Percentiles rank a stretch among this genome's conserved stretches.
phyloP scores from a whole-genome alignment of 1,140 invertebrate genomes.

The Whitmania pigra region DNA sequence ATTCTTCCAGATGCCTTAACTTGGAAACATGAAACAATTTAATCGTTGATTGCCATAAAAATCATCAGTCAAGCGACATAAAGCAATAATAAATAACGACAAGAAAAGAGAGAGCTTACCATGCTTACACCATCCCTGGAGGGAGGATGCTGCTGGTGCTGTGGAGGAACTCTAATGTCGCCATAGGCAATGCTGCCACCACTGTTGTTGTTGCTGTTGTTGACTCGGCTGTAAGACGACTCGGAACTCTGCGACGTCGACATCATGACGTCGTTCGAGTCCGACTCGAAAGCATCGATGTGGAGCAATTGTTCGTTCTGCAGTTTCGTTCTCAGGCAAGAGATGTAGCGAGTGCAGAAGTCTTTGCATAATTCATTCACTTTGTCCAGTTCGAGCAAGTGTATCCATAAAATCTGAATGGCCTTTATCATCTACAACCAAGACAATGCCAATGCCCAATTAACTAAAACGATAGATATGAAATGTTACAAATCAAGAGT shows the following conservation, averaged over 20 bases:
- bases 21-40: too few relatives aligned
- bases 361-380: conserved; percentile 43
- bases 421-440: conserved; percentile 40
- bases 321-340: conserved; percentile 33
- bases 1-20: too few relatives aligned
- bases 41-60: too few relatives aligned
- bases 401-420: conserved; percentile 42
- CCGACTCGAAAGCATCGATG: conserved; percentile 18
- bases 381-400: conserved; percentile 43
- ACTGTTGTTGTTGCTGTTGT: conserved; percentile 9
- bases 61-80: too few relatives aligned
- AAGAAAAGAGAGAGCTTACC: background rate
- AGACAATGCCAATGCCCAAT: background rate
- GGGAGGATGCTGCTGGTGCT: background rate
- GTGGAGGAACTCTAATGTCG: conserved; percentile 1
- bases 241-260: background rate
- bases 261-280: conserved; percentile 9
- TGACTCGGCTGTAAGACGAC: background rate
- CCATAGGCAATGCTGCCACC: background rate
- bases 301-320: conserved; percentile 20
- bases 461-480: too few relatives aligned
- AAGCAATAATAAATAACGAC: background rate
- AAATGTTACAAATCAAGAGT: too few relatives aligned
- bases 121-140: background rate
- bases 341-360: conserved; percentile 41